These are phyloP conservation scores for Pseudanteris insignis DNA, from an alignment of 2,888 invertebrate species.

Conservation along the genomic window DNA sequence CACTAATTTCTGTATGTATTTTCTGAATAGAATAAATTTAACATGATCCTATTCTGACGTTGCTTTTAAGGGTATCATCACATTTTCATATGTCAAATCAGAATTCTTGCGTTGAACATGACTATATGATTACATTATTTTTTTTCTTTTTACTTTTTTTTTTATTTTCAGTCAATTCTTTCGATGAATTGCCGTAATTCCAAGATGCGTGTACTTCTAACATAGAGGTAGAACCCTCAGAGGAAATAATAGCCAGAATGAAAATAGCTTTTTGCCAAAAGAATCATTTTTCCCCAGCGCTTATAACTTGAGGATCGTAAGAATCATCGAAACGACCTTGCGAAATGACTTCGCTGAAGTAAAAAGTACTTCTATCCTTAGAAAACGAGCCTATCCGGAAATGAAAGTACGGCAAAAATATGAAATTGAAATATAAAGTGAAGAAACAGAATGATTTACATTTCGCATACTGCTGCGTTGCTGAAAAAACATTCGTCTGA, in stretches of 20 bases:
- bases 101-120: no score
- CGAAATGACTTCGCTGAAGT: conserved; percentile 41
- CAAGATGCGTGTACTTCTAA: conserved; percentile 49
- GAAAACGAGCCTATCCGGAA: conserved; percentile 35
- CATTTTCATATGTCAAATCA: no score
- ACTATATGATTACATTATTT: no score
- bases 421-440: conserved; percentile 17
- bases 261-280: conserved; percentile 56
- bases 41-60: no score
- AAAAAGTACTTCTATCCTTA: conserved; percentile 14
- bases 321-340: conserved; percentile 41
- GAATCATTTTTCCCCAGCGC: conserved; percentile 47
- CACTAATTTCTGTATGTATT: no score
- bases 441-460: conserved; percentile 11
- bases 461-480: conserved; percentile 14
- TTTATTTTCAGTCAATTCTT: conserved; percentile 23
- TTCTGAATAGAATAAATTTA: no score
- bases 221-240: conserved; percentile 3
- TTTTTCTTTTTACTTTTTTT: no score
- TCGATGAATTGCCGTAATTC: conserved; percentile 45
- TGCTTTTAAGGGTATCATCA: no score
- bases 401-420: conserved; percentile 28
- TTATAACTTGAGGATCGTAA: conserved; percentile 15
- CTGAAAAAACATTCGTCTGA: neutral
- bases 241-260: conserved; percentile 54